Evolutionary conservation across 2,797 vertebrate genomes (phyloP), one percentile per base, ranked within the genome.

Genomic region (Leptodactylus fallax): DNA sequence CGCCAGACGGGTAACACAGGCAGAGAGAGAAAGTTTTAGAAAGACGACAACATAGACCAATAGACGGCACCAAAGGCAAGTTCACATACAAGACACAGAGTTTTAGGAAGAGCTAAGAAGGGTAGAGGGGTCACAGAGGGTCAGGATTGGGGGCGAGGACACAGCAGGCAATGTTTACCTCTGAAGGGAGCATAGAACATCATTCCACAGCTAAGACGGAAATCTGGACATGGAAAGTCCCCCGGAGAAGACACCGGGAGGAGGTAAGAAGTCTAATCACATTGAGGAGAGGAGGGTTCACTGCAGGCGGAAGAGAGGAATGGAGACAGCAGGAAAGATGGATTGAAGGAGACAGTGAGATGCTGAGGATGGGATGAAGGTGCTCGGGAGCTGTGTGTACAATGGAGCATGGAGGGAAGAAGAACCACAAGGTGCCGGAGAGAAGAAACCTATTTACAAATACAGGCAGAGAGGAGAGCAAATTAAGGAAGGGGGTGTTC

Each of bases 121-220:
- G 11, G 49, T 14, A 13, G n/a, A 36, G n/a, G 51, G 36, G 79
- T 53, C 8, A 69, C 13, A 21, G 12, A 69, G 53, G 69, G 16
- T 71, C n/a, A 83, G 63, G 7, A 49, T 53, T 56, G 63, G 56
- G 81, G 63, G 49, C 10, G 45, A 74, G 69, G 36, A 74, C 12
- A 27, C 10, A 14, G 55, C 8, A 51, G 36, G 45, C 49, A 85
- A 51, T 10, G 79, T 78, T 86, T 89, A 89, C 88, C 88, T 89
- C 88, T 89, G 88, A 89, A 89, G 88, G 88, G 88, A 85, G 88
- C 84, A 89, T 89, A 89, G 84, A 89, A 89, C 88, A 89, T 89
- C 88, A 81, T 89, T 86, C 88, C 83, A 86, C 83, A 77, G 79
- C 88, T 86, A 89, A 71, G 88, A 89, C 72, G 88, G 55, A 78